Evolutionary conservation across 1,140 invertebrate species (phyloP).

Genomic region (Neodiprion pinetum): DNA sequence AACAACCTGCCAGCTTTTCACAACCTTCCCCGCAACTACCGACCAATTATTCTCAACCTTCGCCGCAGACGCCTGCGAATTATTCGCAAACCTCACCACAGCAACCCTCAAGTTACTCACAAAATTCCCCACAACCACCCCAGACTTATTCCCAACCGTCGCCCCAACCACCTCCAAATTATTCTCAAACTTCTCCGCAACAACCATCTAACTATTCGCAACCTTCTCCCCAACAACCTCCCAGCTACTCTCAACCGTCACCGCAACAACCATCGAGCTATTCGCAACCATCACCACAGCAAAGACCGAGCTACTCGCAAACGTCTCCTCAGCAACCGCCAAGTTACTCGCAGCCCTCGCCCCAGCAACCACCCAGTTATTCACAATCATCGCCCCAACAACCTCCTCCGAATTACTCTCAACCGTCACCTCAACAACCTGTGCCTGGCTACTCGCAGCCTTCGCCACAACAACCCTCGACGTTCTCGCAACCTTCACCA

Average conservation of each 20-base stretch:
- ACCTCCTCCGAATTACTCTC: constrained; percentile 37
- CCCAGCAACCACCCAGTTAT: constrained; percentile 26
- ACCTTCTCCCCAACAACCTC: constrained; percentile 30
- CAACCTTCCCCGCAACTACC: constrained; percentile 35
- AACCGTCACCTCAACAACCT: constrained; percentile 45
- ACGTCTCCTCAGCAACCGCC: constrained; percentile 31
- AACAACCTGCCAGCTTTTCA: constrained; percentile 45
- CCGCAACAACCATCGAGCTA: constrained; percentile 24
- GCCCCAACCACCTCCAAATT: constrained; percentile 38
- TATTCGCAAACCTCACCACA: constrained; percentile 44
- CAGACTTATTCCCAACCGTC: constrained; percentile 47
- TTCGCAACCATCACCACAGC: constrained; percentile 22
- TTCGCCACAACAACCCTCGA: constrained; percentile 31
- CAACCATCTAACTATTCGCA: constrained; percentile 38
- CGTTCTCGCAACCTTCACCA: constrained; percentile 35
- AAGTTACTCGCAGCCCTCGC: constrained; percentile 22
- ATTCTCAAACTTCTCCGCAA: constrained; percentile 45
- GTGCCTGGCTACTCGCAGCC: constrained; percentile 30
- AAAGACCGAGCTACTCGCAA: not conserved
- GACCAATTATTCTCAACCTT: constrained; percentile 41
- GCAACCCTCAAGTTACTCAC: constrained; percentile 29
- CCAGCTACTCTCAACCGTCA: constrained; percentile 42
- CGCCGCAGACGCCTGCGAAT: constrained; percentile 38
- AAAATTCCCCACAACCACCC: constrained; percentile 34
- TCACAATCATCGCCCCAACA: constrained; percentile 3